phyloP scores from a whole-genome alignment of 2,797 vertebrate genomes.

The Thripadectes ignobilis region DNA sequence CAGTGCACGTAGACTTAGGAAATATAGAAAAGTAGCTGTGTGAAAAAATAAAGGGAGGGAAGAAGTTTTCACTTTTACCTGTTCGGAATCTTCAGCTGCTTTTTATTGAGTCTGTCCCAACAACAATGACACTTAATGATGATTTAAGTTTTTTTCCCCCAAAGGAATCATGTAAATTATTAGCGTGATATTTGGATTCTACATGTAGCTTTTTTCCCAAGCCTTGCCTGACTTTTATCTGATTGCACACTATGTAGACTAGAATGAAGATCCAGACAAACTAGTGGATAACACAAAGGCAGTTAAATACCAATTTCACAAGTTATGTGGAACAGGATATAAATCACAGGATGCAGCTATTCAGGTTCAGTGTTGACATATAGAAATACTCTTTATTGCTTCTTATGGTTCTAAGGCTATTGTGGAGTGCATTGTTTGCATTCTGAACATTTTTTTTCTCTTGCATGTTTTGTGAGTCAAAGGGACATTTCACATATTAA shows the following conservation, averaged over 20 bases:
- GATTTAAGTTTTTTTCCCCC: background rate
- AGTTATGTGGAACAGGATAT: background rate
- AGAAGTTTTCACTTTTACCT: no score
- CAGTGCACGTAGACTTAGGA: no score
- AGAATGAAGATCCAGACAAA: background rate
- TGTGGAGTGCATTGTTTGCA: background rate
- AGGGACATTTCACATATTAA: conserved; percentile 29
- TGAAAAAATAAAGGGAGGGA: no score
- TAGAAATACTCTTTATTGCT: background rate
- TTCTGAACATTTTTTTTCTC: background rate
- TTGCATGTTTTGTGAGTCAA: background rate
- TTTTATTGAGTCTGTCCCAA: no score
- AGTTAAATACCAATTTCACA: background rate
- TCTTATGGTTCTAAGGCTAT: background rate
- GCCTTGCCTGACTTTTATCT: background rate
- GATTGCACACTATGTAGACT: background rate
- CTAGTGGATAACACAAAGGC: background rate
- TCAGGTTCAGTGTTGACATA: background rate
- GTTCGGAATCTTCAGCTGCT: no score
- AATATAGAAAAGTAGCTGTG: no score
- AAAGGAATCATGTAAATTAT: background rate
- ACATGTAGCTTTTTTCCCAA: background rate
- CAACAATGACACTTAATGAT: background rate
- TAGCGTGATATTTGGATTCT: background rate
- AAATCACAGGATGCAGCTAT: background rate